Evolutionary conservation across 1,140 invertebrate species (phyloP).

Genomic region (Brachystomella parvula): DNA sequence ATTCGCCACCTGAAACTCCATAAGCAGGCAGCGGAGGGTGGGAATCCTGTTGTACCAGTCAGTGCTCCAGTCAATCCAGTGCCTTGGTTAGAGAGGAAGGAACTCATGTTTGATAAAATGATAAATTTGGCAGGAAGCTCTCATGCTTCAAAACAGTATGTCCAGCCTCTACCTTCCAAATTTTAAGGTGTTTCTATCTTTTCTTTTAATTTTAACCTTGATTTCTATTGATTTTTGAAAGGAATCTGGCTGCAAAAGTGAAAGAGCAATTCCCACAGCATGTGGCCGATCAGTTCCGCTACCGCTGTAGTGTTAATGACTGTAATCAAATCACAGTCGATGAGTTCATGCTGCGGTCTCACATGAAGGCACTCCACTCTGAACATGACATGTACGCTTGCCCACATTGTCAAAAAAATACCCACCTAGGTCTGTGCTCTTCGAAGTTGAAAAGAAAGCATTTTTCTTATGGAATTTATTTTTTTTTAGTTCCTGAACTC

Average conservation of each 20-base stretch:
- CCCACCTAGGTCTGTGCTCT: too few relatives aligned
- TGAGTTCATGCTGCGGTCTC: conserved; percentile 60
- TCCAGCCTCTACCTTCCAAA: background rate
- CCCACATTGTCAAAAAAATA: conserved; percentile 56
- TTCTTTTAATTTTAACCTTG: conserved; percentile 5
- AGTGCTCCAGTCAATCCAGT: conserved; percentile 61
- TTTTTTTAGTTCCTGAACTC: conserved; percentile 5
- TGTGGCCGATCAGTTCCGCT: conserved; percentile 56
- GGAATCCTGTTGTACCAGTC: conserved; percentile 44
- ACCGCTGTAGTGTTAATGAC: conserved; percentile 58
- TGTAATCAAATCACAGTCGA: conserved; percentile 65
- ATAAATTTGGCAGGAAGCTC: conserved; percentile 67
- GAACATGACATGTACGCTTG: conserved; percentile 55
- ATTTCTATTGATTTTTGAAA: conserved; percentile 31
- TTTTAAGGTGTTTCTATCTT: background rate
- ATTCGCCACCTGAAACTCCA: conserved; percentile 62
- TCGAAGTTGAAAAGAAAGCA: too few relatives aligned
- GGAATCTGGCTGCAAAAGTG: background rate
- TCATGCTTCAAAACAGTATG: conserved; percentile 45
- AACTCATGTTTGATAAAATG: conserved; percentile 77
- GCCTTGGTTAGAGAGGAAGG: conserved; percentile 64
- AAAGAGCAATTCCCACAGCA: conserved; percentile 50
- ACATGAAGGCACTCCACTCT: conserved; percentile 61
- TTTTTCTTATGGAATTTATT: too few relatives aligned
- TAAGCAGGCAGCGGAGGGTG: conserved; percentile 42